Evolutionary conservation across 2,113 vertebrate genomes (phyloP), one percentile per base, ranked within the genome.

Genomic region (Pantherophis guttatus): DNA sequence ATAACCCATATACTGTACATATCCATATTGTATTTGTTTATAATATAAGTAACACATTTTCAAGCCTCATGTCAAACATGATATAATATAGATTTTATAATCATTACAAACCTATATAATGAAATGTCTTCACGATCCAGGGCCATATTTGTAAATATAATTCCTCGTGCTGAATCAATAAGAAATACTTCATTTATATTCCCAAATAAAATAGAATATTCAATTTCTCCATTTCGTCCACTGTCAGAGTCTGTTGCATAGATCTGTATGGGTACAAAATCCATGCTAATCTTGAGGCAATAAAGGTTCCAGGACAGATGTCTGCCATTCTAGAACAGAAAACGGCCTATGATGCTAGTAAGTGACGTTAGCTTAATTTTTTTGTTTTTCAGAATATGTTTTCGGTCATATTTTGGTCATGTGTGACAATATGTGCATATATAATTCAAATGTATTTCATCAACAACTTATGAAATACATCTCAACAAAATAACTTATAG

Each of bases 201-300:
- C 50, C 99, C 99, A 24, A 98, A 98, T 55, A 98, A 87, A 88
- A 99, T 97, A 87, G 98, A 98, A 95, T 99, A 99, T 92, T 99
- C 98, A 0, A 97, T 95, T 95, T 98, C 98, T 54, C 98, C 98
- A 8, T 98, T 99, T 65, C 96, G 39, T 5, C 98, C 98, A 29
- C 97, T 97, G 97, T 99, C 99, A 92, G 95, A 96, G 94, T 99
- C 99, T 26, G 97, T 96, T 0, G 99, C 99, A 96, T 98, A 98
- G 89, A 99, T 97, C 99, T 99, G 96, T 92, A 92, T 89, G 75
- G 91, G 21, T 96, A 94, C 15, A 93, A 92, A 95, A 10, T 33
- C 13, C 90, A 95, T 55, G 5, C 24, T 97, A 96, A 96, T 93
- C 75, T 70, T 92, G 94, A 93, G 54, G 85, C 15, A 85, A 8